A percentile compares a stretch with the other conserved stretches of the same genome.
Conservation (phyloP, 2,888 invertebrate species). For the Hoplodrina ambigua region DNA sequence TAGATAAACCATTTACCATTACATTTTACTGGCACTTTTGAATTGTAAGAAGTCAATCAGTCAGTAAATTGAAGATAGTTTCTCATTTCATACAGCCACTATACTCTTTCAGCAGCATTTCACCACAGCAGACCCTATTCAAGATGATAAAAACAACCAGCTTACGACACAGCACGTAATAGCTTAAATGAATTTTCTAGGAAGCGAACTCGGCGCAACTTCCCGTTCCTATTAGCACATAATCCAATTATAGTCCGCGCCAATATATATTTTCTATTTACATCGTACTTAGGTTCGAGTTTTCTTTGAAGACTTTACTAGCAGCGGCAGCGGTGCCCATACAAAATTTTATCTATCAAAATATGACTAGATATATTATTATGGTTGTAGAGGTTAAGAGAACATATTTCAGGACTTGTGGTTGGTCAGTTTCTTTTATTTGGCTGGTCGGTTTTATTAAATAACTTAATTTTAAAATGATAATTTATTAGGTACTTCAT, state of each 20-base stretch:
- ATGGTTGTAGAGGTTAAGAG: neutral
- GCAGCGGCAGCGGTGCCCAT: too few species aligned
- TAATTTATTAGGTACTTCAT: too few species aligned
- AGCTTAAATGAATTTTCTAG: constrained; percentile 38
- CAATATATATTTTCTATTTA: constrained; percentile 37
- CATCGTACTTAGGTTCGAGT: neutral
- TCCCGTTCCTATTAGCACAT: constrained; percentile 57
- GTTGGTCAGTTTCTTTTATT: too few species aligned
- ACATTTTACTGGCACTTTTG: too few species aligned
- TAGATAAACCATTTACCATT: too few species aligned
- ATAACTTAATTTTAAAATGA: too few species aligned
- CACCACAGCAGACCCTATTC: neutral
- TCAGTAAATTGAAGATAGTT: too few species aligned
- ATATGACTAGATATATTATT: too few species aligned
- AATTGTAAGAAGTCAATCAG: too few species aligned
- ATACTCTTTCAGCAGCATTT: neutral
- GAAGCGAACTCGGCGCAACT: constrained; percentile 51
- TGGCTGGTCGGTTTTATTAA: too few species aligned
- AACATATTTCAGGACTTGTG: too few species aligned
- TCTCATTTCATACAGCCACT: too few species aligned
- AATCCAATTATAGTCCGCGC: constrained; percentile 60
- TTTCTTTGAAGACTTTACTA: neutral
- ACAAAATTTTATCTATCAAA: neutral
- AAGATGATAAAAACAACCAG: constrained; percentile 23
- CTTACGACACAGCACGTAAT: constrained; percentile 26